Conservation (phyloP, 2,797 vertebrate genomes). For the Pangasius mekongensis region DNA sequence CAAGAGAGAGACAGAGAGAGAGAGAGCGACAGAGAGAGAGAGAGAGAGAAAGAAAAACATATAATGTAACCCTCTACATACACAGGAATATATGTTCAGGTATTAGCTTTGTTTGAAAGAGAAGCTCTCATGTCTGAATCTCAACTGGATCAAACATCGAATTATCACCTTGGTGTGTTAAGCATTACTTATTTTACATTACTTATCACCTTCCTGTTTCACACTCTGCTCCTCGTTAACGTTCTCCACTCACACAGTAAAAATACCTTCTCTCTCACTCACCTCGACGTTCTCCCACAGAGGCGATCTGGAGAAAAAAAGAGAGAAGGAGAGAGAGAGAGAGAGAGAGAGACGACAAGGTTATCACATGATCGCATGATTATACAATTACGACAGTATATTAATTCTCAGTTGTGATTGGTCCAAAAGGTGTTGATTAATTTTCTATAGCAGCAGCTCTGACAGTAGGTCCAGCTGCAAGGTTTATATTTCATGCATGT, state of each 20-base stretch:
- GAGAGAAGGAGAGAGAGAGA: neutral
- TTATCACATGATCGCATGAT: neutral
- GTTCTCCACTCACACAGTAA: constrained; percentile 22
- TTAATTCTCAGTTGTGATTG: neutral
- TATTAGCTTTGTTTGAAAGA: neutral
- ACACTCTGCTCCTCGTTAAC: constrained; percentile 43
- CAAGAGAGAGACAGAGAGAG: neutral
- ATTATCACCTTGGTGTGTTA: constrained; percentile 31
- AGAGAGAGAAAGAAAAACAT: neutral
- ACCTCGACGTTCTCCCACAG: constrained; percentile 51
- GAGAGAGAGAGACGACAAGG: neutral
- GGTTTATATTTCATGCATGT: neutral
- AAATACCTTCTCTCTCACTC: constrained; percentile 42
- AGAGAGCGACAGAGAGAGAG: neutral
- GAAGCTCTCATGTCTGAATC: neutral
- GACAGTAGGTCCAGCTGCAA: neutral
- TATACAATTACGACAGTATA: neutral
- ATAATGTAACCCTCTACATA: neutral
- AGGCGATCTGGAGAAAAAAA: constrained; percentile 35
- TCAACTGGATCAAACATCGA: constrained; percentile 19
- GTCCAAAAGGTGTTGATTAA: neutral
- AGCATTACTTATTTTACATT: constrained; percentile 24
- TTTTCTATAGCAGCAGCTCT: neutral
- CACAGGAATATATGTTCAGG: neutral
- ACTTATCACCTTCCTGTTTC: constrained; percentile 33